Evolutionary conservation across 2,888 invertebrate genomes (phyloP), one percentile per base, ranked within the genome.

Genomic region (Oligia fasciuncula): DNA sequence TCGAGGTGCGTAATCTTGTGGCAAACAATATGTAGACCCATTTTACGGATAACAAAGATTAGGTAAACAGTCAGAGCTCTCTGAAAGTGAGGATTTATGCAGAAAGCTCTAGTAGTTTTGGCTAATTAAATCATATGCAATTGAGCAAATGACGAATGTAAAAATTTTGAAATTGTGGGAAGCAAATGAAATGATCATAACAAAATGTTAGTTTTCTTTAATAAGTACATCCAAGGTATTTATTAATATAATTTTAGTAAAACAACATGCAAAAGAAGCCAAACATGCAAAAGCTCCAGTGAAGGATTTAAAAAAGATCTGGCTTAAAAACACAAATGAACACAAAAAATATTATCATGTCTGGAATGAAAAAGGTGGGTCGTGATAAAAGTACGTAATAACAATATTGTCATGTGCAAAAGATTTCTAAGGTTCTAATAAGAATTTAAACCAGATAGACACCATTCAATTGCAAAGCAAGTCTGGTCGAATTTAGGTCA

Each of bases 1-100:
- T 19, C 14, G 49, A 67, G 66, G 57, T 71, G 71, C 23, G 46
- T 79, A 76, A 83, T 76, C 86, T 73, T 72, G 65, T 74, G 71
- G 70, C 49, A 74, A 74, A 82, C 83, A 83, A 77, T 82, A 86
- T 71, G 66, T 68, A 46, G 49, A 60, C 68, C 68, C 57, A 76
- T 76, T 76, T 76, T 76, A 51, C 60, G 68, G 71, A 69, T 74
- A 74, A 74, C 70, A 76, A 67, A 49, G 46, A 63, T 46, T 57
- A 54, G 29, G 69, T 77, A 77, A 77, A 77, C 68, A 77, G 29
- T 49, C 40, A 43, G n/a, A 83, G 35, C 40, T 62, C 62, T 62
- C 40, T 77, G 29, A 68, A 23, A 49, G 29, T 40, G 29, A 83
- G 68, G 51, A 63, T 76, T 83, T 83, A 40, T 63, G 54, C 40